A percentile compares a stretch with the other conserved stretches of the same genome.
Evolutionary conservation across 2,113 vertebrate species (phyloP).

Genomic region (Sterrhoptilus dennistouni): DNA sequence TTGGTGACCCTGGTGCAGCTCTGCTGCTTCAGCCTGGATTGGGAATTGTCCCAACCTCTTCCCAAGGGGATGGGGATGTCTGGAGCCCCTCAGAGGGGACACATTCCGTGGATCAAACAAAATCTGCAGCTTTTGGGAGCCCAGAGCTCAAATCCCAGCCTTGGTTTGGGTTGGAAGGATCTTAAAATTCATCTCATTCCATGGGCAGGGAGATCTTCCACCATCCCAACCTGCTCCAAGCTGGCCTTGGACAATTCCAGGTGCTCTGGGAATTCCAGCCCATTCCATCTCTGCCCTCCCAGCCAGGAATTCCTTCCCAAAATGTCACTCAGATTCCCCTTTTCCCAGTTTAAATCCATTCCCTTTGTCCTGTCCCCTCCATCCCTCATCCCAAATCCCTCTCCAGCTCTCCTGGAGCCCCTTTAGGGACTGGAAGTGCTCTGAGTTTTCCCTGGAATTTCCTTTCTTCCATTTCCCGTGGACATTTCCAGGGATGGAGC

Average conservation of each 20-base stretch:
- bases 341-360: accelerated
- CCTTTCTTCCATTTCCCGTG: too few species aligned
- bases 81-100: background rate
- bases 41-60: background rate
- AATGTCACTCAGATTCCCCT: accelerated
- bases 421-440: background rate
- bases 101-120: accelerated
- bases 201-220: background rate
- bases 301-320: background rate
- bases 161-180: background rate
- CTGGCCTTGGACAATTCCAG: background rate
- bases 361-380: background rate
- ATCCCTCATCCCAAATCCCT: background rate
- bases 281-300: too few species aligned
- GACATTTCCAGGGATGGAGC: background rate
- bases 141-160: background rate
- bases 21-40: background rate
- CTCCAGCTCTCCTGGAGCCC: background rate
- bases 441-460: too few species aligned
- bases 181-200: background rate
- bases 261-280: background rate
- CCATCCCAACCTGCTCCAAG: accelerated
- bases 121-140: accelerated
- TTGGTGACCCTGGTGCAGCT: background rate
- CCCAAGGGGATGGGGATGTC: background rate